Evolutionary conservation across 2,797 vertebrate species (phyloP), one percentile per base, ranked within the genome.

Genomic region (Petrocephalus sullivani): DNA sequence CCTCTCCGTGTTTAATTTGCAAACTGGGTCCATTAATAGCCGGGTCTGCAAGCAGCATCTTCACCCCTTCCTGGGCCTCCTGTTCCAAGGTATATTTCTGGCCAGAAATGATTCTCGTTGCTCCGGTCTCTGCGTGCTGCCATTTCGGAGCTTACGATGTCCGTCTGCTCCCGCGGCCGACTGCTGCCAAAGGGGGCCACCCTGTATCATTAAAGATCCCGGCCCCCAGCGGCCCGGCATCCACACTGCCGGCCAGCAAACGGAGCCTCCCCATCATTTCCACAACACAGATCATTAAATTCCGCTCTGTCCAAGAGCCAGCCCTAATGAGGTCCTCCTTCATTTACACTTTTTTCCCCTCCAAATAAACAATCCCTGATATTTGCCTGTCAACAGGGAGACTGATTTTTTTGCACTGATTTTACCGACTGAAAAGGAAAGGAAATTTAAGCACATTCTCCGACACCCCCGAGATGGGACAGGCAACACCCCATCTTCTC

Each of bases 361-460:
- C 28, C 14, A 82, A 12, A 37, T n/a, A 81, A 82, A 81, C 75
- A 64, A 85, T 46, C 82, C 82, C 81, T 54, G 88, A 85, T 53
- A 71, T 88, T 53, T 84, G 12, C 41, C 81, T 19, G 0, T 75
- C 23, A 71, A 83, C 56, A 28, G 8, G 16, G 49, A 56, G 19
- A 51, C 58, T 12, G 46, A 37, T 46, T 51, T 41, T 28, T 67
- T 56, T 51, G 54, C 33, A 60, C 23, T 3, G 57, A 86, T 41
- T 87, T 21, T 21, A 61, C 19, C 33, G 28, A 37, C 19, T 90
- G 91, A 89, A 88, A 89, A 91, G 49, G 33, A 89, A 91, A 91
- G 92, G 89, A 91, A 92, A 94, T 92, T 91, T 90, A 92, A 91
- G 92, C 94, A 89, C 91, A 94, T 94, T 93, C 94, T 94, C 93